These are phyloP conservation scores for Hirtodrosophila histrioides DNA, from an alignment of 2,888 invertebrate genomes.

Conservation along the genomic window DNA sequence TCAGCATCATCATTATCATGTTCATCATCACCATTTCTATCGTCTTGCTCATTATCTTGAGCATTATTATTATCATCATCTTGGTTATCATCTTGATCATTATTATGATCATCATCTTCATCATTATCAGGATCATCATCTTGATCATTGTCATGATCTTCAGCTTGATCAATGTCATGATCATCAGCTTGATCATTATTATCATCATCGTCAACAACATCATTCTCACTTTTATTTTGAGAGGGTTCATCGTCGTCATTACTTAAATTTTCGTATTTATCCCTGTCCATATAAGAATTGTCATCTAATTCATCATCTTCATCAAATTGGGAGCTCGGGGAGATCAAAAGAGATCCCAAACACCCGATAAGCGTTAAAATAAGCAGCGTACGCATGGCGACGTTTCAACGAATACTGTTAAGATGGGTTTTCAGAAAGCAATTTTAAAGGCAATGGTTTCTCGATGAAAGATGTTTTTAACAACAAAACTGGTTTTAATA, in stretches of 20 bases:
- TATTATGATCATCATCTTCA: background rate
- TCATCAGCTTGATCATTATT: background rate
- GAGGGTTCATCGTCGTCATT: too few relatives aligned
- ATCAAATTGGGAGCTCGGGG: background rate
- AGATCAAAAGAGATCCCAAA: background rate
- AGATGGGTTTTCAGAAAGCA: background rate
- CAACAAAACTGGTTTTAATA: slow-evolving; percentile 14
- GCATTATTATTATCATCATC: slow-evolving; percentile 20
- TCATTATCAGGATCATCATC: background rate
- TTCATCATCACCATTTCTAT: background rate
- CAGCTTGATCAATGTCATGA: background rate
- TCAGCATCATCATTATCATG: background rate
- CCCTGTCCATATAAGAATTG: background rate
- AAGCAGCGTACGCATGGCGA: slow-evolving; percentile 28
- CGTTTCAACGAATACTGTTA: slow-evolving; percentile 20
- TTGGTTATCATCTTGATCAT: background rate
- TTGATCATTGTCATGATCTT: background rate
- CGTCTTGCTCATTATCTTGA: background rate
- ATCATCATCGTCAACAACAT: slow-evolving; percentile 8
- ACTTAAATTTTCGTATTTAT: background rate
- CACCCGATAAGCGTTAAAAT: slow-evolving; percentile 10
- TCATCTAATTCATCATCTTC: slow-evolving; percentile 4
- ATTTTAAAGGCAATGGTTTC: background rate
- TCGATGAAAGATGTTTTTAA: background rate
- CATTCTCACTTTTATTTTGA: slow-evolving; percentile 6